Evolutionary conservation across 2,888 invertebrate species (phyloP), one percentile per base, ranked within the genome.

Genomic region (Taphrorychus bicolor): DNA sequence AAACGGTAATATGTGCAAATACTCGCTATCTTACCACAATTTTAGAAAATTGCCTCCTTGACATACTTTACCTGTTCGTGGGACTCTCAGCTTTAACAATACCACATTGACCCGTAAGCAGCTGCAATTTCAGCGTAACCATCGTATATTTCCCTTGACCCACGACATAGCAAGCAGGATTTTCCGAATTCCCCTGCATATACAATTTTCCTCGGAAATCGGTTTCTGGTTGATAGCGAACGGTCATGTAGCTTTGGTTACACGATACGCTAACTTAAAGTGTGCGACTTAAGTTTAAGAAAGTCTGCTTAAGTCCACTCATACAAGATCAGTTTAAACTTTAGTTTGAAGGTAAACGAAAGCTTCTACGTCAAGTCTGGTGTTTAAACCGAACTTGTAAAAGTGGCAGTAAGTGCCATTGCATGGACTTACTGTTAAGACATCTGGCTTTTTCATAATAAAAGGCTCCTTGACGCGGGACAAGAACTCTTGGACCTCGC

Each of bases 391-490:
- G n/a, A n/a, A n/a, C n/a, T n/a, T n/a, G n/a, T n/a, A n/a, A n/a
- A n/a, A n/a, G n/a, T n/a, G n/a, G n/a, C n/a, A n/a, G n/a, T n/a
- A n/a, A n/a, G n/a, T n/a, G n/a, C n/a, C n/a, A n/a, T 14, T 18
- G 11, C 21, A 52, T 51, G 2, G 9, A 64, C 87, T 86, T 83
- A 95, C 95, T 88, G 80, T 95, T 92, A 24, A 95, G 85, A 78
- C 95, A 95, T 69, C 90, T 89, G 52, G 93, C 93, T 73, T 91
- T 87, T 74, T 95, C 89, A 77, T 90, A 91, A 80, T 94, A 95
- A 41, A 87, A 85, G 5, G 89, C 89, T 23, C 86, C 85, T 0
- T 85, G 79, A 22, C 84, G 83, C 40, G 85, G 79, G 23, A 86
- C 81, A 66, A 94, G 81, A 54, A 90, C 84, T 82, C 89, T 89